Conservation (phyloP, 2,797 vertebrate genomes). For the Intellagama lesueurii region DNA sequence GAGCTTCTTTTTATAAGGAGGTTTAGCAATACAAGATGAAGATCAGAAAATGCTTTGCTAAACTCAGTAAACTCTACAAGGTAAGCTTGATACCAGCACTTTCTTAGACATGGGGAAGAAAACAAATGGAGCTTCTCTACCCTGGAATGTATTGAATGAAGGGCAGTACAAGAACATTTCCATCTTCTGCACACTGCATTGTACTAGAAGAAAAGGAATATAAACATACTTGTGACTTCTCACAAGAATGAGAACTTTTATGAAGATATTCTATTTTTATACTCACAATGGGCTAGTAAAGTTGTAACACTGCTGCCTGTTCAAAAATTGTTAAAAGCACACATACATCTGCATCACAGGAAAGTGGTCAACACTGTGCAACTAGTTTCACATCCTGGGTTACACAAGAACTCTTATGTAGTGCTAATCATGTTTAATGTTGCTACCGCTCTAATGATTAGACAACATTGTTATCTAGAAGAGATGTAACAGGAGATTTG, state of each 20-base stretch:
- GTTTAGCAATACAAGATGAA: not conserved
- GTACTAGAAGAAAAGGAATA: not conserved
- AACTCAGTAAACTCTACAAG: not conserved
- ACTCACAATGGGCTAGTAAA: not conserved
- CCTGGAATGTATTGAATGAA: not conserved
- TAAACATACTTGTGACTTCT: not conserved
- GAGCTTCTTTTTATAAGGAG: not conserved
- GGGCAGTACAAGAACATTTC: not conserved
- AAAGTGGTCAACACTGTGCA: not conserved
- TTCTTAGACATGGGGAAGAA: not conserved
- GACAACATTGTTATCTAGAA: not conserved
- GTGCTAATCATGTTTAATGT: not conserved
- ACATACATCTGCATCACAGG: not conserved
- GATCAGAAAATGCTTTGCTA: not conserved
- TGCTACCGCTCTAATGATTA: not conserved
- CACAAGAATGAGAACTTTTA: conserved; percentile 5
- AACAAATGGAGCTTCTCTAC: not conserved
- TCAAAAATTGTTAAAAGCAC: not conserved
- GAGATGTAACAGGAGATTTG: not conserved
- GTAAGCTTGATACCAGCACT: not conserved
- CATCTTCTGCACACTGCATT: not conserved
- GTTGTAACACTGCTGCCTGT: not conserved
- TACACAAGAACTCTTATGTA: not conserved
- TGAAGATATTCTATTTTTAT: not conserved
- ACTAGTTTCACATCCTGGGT: not conserved